These are phyloP conservation scores for Linurgus olivaceus DNA, from an alignment of 2,797 vertebrate species.

Conservation along the genomic window DNA sequence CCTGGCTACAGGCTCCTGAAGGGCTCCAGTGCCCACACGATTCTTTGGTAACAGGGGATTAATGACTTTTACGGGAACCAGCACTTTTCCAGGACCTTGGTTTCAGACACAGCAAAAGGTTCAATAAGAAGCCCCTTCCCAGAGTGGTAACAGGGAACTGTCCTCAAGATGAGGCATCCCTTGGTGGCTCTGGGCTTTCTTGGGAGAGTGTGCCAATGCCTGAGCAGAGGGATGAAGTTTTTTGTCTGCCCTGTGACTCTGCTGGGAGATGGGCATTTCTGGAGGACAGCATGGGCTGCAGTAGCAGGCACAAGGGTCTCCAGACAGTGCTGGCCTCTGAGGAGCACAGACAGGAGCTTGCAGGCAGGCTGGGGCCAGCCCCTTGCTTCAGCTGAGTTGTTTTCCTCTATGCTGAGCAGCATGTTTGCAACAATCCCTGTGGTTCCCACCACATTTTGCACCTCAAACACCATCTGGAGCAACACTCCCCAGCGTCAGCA, in stretches of 20 bases:
- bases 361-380: accelerated
- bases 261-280: not conserved
- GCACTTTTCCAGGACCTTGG: not conserved
- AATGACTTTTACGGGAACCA: not conserved
- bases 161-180: not conserved
- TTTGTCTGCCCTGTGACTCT: accelerated
- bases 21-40: not conserved
- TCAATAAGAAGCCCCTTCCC: not conserved
- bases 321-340: not conserved
- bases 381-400: not conserved
- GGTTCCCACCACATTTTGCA: constrained; percentile 3
- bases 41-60: not conserved
- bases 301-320: not conserved
- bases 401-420: not conserved
- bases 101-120: not conserved
- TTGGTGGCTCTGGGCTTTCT: not conserved
- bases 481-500: not conserved
- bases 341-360: accelerated
- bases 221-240: not conserved
- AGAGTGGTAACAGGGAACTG: not conserved
- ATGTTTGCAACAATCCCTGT: not conserved
- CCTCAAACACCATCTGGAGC: constrained; percentile 26
- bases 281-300: not conserved
- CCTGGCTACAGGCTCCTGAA: not conserved
- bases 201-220: not conserved